Conservation (phyloP, 2,113 vertebrate species). For the Aramus guarauna region DNA sequence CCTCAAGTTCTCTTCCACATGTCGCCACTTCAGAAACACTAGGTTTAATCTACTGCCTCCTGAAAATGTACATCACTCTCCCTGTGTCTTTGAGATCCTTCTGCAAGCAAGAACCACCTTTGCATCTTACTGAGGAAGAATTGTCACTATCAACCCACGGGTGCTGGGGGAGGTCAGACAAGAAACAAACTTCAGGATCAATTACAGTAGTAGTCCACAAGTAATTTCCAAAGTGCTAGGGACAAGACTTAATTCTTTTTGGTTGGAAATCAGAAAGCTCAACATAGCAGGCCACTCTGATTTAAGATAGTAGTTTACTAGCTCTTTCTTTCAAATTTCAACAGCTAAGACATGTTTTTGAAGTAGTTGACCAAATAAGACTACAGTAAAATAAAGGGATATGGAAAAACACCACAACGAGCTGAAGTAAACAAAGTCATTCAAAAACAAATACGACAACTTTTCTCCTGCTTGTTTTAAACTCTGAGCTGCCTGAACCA, state of each 20-base stretch:
- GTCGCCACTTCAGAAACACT: neutral
- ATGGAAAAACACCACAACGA: neutral
- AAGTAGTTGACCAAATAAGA: neutral
- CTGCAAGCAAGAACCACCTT: neutral
- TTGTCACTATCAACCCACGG: neutral
- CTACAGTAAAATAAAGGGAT: neutral
- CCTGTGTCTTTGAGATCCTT: neutral
- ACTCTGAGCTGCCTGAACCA: neutral
- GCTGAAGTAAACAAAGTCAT: neutral
- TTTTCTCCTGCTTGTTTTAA: slow-evolving; percentile 1
- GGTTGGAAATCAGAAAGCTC: neutral
- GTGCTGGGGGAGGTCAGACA: neutral
- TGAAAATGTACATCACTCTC: neutral
- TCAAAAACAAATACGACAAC: neutral
- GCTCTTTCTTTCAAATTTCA: neutral
- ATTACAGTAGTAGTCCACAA: neutral
- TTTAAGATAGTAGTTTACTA: neutral
- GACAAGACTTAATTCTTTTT: neutral
- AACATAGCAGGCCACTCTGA: neutral
- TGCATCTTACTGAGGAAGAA: neutral
- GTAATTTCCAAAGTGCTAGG: neutral
- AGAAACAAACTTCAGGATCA: neutral
- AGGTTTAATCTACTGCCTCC: neutral
- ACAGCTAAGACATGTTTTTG: neutral
- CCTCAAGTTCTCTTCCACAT: neutral